phyloP scores from a whole-genome alignment of 2,113 vertebrate genomes.

The Megaleporinus macrocephalus region DNA sequence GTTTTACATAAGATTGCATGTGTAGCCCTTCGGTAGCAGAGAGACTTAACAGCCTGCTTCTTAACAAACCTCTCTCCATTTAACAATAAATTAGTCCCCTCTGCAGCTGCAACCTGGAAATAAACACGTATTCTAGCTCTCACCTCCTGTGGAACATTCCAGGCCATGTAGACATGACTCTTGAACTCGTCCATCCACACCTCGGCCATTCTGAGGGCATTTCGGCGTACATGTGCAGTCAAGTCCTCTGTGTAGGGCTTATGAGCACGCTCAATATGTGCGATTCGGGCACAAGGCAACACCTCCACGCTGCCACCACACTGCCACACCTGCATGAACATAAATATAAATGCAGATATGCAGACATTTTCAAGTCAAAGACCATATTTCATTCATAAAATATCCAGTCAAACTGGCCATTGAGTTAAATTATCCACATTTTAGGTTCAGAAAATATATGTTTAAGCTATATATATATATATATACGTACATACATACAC shows the following conservation, averaged over 20 bases:
- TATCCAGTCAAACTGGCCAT: too few species aligned
- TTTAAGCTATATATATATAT: too few species aligned
- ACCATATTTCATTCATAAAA: too few species aligned
- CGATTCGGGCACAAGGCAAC: slow-evolving; percentile 92
- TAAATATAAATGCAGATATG: slow-evolving; percentile 32
- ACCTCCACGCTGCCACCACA: slow-evolving; percentile 97
- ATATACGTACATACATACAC: too few species aligned
- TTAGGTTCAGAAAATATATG: too few species aligned
- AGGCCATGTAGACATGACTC: slow-evolving; percentile 98
- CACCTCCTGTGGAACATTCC: slow-evolving; percentile 97
- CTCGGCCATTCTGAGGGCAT: slow-evolving; percentile 92
- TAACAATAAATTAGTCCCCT: too few species aligned
- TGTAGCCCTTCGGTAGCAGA: too few species aligned
- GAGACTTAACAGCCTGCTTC: too few species aligned
- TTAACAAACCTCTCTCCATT: too few species aligned
- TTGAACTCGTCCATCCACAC: slow-evolving; percentile 99
- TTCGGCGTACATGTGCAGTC: slow-evolving; percentile 90
- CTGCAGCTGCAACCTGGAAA: background rate
- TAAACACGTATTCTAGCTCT: slow-evolving; percentile 44
- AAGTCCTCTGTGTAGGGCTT: slow-evolving; percentile 97
- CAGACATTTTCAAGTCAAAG: background rate
- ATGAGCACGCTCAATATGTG: slow-evolving; percentile 95
- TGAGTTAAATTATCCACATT: too few species aligned
- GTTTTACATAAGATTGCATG: too few species aligned
- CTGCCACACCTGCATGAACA: slow-evolving; percentile 90